Evolutionary conservation across 2,113 vertebrate genomes (phyloP).

Genomic region (Seriola aureovittata): DNA sequence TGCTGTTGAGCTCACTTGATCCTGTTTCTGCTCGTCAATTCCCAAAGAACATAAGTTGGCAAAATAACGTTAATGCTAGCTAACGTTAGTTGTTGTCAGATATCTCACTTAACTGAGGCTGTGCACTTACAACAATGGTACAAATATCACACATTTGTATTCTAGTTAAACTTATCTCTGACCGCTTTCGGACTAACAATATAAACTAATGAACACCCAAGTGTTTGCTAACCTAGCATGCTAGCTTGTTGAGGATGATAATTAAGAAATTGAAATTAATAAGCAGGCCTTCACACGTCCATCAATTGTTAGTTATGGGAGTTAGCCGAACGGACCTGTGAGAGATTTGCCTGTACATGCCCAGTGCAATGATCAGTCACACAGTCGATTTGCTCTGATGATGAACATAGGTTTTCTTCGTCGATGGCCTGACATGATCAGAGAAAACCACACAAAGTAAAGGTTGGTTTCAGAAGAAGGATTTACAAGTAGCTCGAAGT

Average conservation of each 20-base stretch:
- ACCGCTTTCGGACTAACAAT: neutral
- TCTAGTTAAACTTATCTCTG: neutral
- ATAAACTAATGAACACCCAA: neutral
- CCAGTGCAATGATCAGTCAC: constrained; percentile 28
- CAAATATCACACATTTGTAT: neutral
- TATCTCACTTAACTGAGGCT: neutral
- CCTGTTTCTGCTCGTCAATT: constrained; percentile 23
- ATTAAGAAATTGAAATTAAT: neutral
- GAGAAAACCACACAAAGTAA: neutral
- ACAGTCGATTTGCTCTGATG: neutral
- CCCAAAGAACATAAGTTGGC: constrained; percentile 21
- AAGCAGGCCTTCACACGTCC: neutral
- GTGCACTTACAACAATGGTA: neutral
- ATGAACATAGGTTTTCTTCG: neutral
- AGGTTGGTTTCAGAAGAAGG: neutral
- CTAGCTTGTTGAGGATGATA: constrained; percentile 14
- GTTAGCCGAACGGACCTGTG: neutral
- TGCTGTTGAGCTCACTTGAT: constrained; percentile 35
- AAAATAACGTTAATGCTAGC: constrained; percentile 1
- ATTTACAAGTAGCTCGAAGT: neutral
- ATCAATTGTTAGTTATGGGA: constrained; percentile 2
- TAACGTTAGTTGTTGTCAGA: neutral
- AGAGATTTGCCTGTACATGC: constrained; percentile 70
- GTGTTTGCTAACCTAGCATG: constrained; percentile 9
- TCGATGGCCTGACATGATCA: neutral